These are phyloP conservation scores for Cataglyphis hispanica DNA, from an alignment of 1,140 invertebrate species.

Conservation along the genomic window DNA sequence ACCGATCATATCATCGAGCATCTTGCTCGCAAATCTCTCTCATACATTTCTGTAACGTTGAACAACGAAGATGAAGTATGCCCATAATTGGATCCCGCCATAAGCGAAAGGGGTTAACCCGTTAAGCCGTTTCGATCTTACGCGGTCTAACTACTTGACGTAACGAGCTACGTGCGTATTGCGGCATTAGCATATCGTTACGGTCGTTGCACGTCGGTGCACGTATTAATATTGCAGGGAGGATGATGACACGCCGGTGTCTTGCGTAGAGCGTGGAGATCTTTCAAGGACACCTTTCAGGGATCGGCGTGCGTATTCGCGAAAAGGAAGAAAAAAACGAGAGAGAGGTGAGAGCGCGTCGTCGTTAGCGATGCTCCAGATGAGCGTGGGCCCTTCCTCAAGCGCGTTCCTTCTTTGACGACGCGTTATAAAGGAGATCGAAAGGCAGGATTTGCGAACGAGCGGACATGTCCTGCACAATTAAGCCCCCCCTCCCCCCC, in stretches of 20 bases:
- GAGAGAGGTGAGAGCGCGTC: constrained; percentile 27
- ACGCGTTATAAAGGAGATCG: constrained; percentile 31
- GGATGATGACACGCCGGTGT: constrained; percentile 47
- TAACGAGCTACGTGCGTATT: constrained; percentile 31
- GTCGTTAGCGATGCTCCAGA: constrained; percentile 44
- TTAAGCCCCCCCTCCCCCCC: background rate
- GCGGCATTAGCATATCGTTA: constrained; percentile 47
- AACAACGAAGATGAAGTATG: constrained; percentile 36
- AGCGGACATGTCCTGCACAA: constrained; percentile 7
- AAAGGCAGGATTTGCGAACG: constrained; percentile 47
- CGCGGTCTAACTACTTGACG: constrained; percentile 46
- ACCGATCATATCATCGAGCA: background rate
- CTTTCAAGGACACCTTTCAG: constrained; percentile 53
- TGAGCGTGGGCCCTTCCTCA: constrained; percentile 35
- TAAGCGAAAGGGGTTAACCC: constrained; percentile 43
- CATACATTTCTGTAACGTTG: constrained; percentile 17
- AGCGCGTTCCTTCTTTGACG: constrained; percentile 20
- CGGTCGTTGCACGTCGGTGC: constrained; percentile 36
- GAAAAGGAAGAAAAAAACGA: constrained; percentile 7
- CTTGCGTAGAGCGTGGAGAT: constrained; percentile 62
- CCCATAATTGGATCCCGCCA: constrained; percentile 49
- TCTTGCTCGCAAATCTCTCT: constrained; percentile 5
- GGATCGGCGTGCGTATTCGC: constrained; percentile 34
- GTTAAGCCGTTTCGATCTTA: constrained; percentile 30
- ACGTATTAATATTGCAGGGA: constrained; percentile 48